phyloP scores from a whole-genome alignment of 1,140 invertebrate species.

The Cydia pomonella region DNA sequence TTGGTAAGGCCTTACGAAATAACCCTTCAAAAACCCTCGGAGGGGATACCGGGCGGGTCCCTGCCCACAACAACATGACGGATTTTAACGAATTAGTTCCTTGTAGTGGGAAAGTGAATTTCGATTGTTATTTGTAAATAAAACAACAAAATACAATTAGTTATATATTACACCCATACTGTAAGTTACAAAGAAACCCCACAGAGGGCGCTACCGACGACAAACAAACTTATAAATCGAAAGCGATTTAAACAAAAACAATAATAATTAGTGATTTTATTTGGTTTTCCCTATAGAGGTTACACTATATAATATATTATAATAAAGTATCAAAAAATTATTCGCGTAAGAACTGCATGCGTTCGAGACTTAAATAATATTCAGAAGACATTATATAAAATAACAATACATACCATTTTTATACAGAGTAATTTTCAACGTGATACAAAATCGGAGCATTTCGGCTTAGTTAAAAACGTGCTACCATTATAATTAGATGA shows the following conservation, averaged over 20 bases:
- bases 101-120: too few species aligned
- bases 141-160: conserved; percentile 22
- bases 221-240: conserved; percentile 35
- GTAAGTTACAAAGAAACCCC: conserved; percentile 10
- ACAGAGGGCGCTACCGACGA: not conserved
- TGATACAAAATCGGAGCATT: not conserved
- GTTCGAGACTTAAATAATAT: conserved; percentile 15
- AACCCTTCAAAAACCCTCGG: too few species aligned
- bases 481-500: not conserved
- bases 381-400: conserved; percentile 30
- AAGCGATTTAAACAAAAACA: conserved; percentile 37
- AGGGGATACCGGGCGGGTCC: too few species aligned
- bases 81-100: too few species aligned
- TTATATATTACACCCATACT: conserved; percentile 28
- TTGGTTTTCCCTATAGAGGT: conserved; percentile 37
- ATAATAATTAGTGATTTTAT: conserved; percentile 41
- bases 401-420: not conserved
- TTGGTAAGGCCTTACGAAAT: too few species aligned
- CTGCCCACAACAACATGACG: too few species aligned
- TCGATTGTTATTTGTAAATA: not conserved
- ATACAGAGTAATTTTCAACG: not conserved
- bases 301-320: conserved; percentile 6
- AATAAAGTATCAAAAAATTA: conserved; percentile 35
- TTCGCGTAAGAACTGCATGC: conserved; percentile 17
- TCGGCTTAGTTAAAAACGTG: too few species aligned